A percentile compares a stretch with the other conserved stretches of the same genome.
Evolutionary conservation across 2,888 invertebrate species (phyloP).

Genomic region (Apamea monoglypha): DNA sequence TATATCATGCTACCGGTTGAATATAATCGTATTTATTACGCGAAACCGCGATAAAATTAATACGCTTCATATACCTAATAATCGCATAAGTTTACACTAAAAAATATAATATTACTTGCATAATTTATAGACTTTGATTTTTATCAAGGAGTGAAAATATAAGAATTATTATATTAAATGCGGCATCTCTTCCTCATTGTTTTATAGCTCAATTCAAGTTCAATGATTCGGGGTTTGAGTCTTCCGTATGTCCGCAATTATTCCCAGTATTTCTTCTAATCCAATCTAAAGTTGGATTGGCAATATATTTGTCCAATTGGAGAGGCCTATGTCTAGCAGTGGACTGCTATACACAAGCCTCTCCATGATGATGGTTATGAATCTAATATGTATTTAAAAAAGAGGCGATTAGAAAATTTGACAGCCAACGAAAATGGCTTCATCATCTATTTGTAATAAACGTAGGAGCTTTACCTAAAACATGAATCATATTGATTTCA

Average conservation of each 20-base stretch:
- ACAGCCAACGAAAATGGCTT: constrained; percentile 1
- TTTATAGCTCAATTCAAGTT: not conserved
- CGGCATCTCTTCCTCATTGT: constrained; percentile 2
- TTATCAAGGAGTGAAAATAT: constrained; percentile 13
- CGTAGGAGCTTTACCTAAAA: constrained; percentile 11
- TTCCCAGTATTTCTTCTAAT: not conserved
- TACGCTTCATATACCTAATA: constrained; percentile 12
- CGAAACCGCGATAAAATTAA: constrained; percentile 37
- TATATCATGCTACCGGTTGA: constrained; percentile 17
- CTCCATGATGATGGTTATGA: too few species aligned
- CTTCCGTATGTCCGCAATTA: not conserved
- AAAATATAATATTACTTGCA: constrained; percentile 2
- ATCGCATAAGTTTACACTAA: constrained; percentile 4
- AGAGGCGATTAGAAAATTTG: not conserved
- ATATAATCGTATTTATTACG: constrained; percentile 31
- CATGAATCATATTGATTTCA: constrained; percentile 70
- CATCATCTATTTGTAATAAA: constrained; percentile 7
- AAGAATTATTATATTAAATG: not conserved
- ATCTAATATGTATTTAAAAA: not conserved
- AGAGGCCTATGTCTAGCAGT: not conserved
- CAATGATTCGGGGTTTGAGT: not conserved
- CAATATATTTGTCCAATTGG: not conserved
- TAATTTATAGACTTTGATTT: constrained; percentile 15
- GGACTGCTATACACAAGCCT: not conserved
- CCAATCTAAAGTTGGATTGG: not conserved